Evolutionary conservation across 2,888 invertebrate genomes (phyloP), one percentile per base, ranked within the genome.

Genomic region (Meganola albula): DNA sequence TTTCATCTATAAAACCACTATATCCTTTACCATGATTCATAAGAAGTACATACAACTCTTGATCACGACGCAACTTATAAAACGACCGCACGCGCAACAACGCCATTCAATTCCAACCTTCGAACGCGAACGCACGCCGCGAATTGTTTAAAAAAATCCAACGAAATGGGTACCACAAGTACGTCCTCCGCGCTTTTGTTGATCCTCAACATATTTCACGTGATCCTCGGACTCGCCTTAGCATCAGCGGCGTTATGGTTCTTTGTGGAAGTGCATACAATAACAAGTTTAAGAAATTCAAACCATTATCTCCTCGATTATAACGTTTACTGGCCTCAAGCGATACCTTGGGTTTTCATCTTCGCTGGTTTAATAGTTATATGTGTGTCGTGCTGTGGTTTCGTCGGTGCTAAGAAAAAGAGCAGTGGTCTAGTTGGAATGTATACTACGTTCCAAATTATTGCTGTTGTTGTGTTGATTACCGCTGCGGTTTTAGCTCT

Each of bases 241-340:
- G 63, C 74, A 1, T 59, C 67, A 1, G 63, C 66, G 0, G 63
- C 77, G 0, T 66, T 80, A 38, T 82, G 80, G 73, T 78, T 73
- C 63, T 80, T 76, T 46, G 59, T 73, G 1, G 71, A 82, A 44
- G 58, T 82, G 4, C 54, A 70, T 44, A 50, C 55, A 24, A 60
- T 82, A 35, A 77, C 76, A 0, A 65, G 58, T 3, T 42, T 82
- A 8, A 51, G 82, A 4, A 79, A 82, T 40, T 50, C 62, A 21
- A 79, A 78, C 55, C 84, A 84, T 31, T 84, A 84, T 16, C 43
- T 78, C 0, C 54, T 84, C 40, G 83, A 85, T 44, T 85, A 79
- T 63, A 72, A 64, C 9, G 67, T 85, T 36, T 80, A 82, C 39
- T 85, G 82, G 83, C 79, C 83, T 0, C 84, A 85, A 46, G 79